phyloP scores from a whole-genome alignment of 1,140 invertebrate genomes.

The Physella acuta region DNA sequence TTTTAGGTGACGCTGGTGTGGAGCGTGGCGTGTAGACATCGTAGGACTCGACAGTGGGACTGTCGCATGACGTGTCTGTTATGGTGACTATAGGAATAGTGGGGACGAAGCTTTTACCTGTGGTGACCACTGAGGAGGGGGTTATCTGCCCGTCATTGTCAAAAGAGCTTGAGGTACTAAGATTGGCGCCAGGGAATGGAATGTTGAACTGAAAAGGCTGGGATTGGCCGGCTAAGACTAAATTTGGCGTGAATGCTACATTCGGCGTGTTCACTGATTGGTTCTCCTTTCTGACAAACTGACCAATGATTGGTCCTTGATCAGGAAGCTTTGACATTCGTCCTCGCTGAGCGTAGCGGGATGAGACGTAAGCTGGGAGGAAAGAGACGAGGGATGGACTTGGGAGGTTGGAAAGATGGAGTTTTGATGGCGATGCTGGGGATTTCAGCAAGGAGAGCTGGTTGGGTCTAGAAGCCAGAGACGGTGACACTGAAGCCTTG shows the following conservation, averaged over 20 bases:
- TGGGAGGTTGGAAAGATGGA: conserved; percentile 24
- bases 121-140: background rate
- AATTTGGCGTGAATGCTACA: conserved; percentile 16
- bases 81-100: conserved; percentile 25
- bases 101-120: conserved; percentile 8
- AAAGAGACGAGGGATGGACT: conserved; percentile 34
- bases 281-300: conserved; percentile 32
- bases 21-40: background rate
- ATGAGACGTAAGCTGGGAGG: conserved; percentile 32
- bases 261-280: background rate
- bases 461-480: conserved; percentile 13
- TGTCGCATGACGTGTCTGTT: conserved; percentile 14
- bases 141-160: background rate
- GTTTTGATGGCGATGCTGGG: conserved; percentile 10
- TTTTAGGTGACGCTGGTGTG: background rate
- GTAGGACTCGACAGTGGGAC: conserved; percentile 11
- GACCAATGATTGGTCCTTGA: conserved; percentile 37
- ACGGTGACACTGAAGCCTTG: background rate
- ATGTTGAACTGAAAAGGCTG: conserved; percentile 51
- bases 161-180: background rate
- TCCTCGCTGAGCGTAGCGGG: conserved; percentile 8
- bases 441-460: conserved; percentile 24
- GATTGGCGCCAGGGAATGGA: conserved; percentile 35
- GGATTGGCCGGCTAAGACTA: conserved; percentile 22
- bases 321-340: background rate